Conservation (phyloP, 2,797 vertebrate genomes). For the Sebastes kiyomatsui region DNA sequence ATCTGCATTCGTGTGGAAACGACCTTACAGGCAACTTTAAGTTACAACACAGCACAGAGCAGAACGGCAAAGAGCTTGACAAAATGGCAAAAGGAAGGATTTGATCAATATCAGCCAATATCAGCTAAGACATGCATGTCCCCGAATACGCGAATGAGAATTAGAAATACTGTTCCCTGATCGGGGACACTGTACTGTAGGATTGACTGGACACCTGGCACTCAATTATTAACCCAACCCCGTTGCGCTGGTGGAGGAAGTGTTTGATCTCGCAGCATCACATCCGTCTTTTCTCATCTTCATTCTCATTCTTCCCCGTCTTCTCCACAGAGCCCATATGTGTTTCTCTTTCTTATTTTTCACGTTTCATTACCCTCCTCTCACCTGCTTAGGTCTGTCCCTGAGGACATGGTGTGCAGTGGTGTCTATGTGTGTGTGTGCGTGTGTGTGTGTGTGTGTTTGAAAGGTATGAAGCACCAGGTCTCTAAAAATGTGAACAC, state of each 20-base stretch:
- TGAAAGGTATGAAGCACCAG: neutral
- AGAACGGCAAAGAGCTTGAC: no score
- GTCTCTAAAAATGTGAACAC: neutral
- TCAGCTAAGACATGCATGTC: neutral
- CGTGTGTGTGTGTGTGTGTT: neutral
- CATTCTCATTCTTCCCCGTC: neutral
- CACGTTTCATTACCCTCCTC: slow-evolving; percentile 5
- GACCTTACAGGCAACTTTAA: neutral
- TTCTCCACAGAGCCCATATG: neutral
- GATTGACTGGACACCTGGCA: neutral
- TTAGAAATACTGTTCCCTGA: neutral
- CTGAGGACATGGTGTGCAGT: neutral
- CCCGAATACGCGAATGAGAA: neutral
- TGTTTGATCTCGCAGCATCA: neutral
- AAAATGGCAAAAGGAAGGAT: neutral
- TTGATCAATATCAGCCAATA: neutral
- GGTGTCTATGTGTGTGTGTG: neutral
- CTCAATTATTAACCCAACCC: neutral
- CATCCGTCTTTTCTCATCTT: neutral
- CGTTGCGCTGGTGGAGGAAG: neutral
- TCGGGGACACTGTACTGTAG: neutral
- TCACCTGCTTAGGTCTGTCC: slow-evolving; percentile 11
- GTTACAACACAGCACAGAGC: neutral
- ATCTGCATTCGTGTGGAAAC: neutral
- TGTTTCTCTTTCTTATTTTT: slow-evolving; percentile 14